Evolutionary conservation across 2,113 vertebrate species (phyloP), one percentile per base, ranked within the genome.

Genomic region (Archocentrus centrarchus): DNA sequence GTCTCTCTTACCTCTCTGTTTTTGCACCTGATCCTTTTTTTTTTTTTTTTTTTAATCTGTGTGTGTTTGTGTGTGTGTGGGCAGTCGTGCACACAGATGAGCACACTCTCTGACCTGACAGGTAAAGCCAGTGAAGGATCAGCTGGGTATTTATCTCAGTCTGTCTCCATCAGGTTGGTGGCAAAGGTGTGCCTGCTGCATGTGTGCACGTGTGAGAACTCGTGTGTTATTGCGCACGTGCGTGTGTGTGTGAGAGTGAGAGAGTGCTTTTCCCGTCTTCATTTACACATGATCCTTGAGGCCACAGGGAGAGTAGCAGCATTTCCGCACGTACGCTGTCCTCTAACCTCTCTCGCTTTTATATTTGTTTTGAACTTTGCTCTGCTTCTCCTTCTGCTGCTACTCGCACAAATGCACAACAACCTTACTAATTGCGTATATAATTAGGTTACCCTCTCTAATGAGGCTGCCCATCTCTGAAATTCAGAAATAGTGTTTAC

Each of bases 101-200:
- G 83, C 83, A 78, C 86, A 75, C 68, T 47, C 62, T 35, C 62
- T 78, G 68, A 86, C 87, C 86, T 77, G 85, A 86, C 77, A 50
- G 75, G 77, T 80, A 75, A 90, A 86, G 64, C 88, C 77, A 11
- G 53, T 7, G 18, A 64, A 73, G 85, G 90, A 91, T 91, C 84
- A 92, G 82, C 59, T 8, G 11, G 70, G 55, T 68, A 84, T 61
- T 77, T 85, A 70, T 44, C 86, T 18, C 84, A 11, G 60, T 73
- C 70, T 80, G 85, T 37, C 79, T 89, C 30, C 0, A 15, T 39
- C 58, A 68, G 80, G 80, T 58, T n/a, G 20, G 13, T 24, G 59
- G 9, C 68, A 37, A 61, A 77, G 83, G 57, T 86, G 41, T 0
- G 4, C 63, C 77, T 79, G 68, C 76, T 75, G 83, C 53, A 27